Base-by-base conservation (phyloP, 2,113 vertebrate species). In the Onychostruthus taczanowskii region DNA sequence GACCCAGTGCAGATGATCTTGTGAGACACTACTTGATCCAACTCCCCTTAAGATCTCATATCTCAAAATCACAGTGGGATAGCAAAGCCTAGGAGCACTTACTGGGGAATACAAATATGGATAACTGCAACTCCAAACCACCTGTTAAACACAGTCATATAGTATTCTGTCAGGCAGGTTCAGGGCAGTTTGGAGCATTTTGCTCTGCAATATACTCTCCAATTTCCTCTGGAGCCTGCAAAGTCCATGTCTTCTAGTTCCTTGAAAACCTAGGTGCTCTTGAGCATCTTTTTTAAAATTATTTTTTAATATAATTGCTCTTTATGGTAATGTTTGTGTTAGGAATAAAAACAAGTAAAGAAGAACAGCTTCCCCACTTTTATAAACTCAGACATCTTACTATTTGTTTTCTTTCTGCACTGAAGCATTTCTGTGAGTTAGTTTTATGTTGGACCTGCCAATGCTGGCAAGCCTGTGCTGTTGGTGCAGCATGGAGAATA, bases 31-130 rank as follows among this genome's bases (percentile, higher is more conserved):
- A 49, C 76, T 96, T 96, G 95, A 97, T 95, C 89, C 93, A 91
- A 23, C 83, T 95, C 66, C 87, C 86, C 81, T 95, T 92, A 93
- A 97, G 90, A 95, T 85, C 85, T 97, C 93, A 94, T 97, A 96
- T 96, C 96, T 96, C 87, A 96, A 93, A 97, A 95, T 95, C 96
- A 97, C 91, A 93, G 93, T 89, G 90, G 94, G 91, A 89, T 73
- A 95, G 89, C 90, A 95, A 37, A 96, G 79, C 75, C 93, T 73
- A 84, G 87, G 84, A 97, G 82, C 88, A 76, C 66, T 96, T 96
- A 84, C 86, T 58, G 69, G 79, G 62, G 90, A 97, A 95, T 96
- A 97, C 93, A 97, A 96, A 97, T 96, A 93, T 4, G 63, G 94
- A 83, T 94, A 95, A 94, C 87, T 30, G n/a, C 62, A 90, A 79